Evolutionary conservation across 2,888 invertebrate genomes (phyloP), one percentile per base, ranked within the genome.

Genomic region (Petrolisthes cinctipes): DNA sequence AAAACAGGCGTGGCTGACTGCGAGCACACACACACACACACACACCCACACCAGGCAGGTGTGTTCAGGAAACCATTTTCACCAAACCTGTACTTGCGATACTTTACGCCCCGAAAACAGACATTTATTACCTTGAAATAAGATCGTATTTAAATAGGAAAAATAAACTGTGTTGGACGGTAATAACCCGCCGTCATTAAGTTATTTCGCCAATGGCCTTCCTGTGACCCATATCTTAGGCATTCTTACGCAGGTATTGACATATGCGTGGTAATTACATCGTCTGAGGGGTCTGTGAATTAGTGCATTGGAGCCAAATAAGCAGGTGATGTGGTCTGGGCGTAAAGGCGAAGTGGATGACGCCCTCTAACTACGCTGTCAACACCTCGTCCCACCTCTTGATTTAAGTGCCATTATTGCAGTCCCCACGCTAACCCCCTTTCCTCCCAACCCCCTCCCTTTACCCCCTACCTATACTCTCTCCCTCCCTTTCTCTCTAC

Each of bases 301-400:
- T 68, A 68, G 54, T 51, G 9, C 82, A 6, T 61, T 51, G 14
- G 61, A 23, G 6, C 11, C 17, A 61, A 71, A 51, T 61, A 80
- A 80, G 20, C 37, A 51, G 51, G 56, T 82, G 82, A 82, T 82
- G 61, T 82, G 54, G n/a, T 61, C n/a, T 9, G 83, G 68, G n/a
- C 54, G 66, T 66, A 66, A 81, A 81, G 66, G 51, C 14, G 4
- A 54, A 73, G 54, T 56, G 73, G 80, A 76, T 66, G 82, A 76
- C 82, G 53, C 53, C 76, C 82, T 66, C 61, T 86, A 82, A 86
- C 81, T 66, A 78, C 23, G 4, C 71, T 61, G 86, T 82, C 86
- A 86, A 86, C 86, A 79, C 86, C 66, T 82, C 81, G 71, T 85
- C 79, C 57, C 51, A 54, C 0, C 5, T 37, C 23, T 37, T 85